phyloP scores from a whole-genome alignment of 2,888 invertebrate species.

The Ecliptopera silaceata region DNA sequence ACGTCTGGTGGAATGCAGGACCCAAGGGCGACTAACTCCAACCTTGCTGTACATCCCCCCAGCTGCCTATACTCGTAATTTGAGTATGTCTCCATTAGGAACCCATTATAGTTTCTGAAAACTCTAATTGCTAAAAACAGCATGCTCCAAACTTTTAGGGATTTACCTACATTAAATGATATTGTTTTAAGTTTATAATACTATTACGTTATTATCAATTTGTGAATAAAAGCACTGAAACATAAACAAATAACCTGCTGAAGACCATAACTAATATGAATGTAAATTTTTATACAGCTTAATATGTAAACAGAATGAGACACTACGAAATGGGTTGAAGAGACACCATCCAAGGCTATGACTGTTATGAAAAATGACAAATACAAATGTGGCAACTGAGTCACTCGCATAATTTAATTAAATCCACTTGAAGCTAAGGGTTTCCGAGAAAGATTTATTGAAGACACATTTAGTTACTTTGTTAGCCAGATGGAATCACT shows the following conservation, averaged over 20 bases:
- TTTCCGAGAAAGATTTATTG: conserved; percentile 23
- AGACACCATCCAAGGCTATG: conserved; percentile 10
- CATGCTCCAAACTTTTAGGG: too few relatives aligned
- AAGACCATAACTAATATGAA: background rate
- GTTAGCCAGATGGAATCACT: conserved; percentile 10
- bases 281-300: too few relatives aligned
- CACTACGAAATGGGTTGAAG: background rate
- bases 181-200: too few relatives aligned
- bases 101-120: too few relatives aligned
- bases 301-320: too few relatives aligned
- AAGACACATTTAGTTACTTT: conserved; percentile 7
- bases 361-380: conserved; percentile 32
- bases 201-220: too few relatives aligned
- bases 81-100: too few relatives aligned
- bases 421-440: conserved; percentile 20
- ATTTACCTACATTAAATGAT: too few relatives aligned
- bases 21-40: background rate
- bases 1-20: conserved; percentile 7
- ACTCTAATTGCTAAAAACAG: too few relatives aligned
- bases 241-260: background rate
- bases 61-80: too few relatives aligned
- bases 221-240: too few relatives aligned
- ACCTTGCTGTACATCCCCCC: background rate
- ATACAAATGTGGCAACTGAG: conserved; percentile 23
- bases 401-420: conserved; percentile 33